A percentile compares a stretch with the other conserved stretches of the same genome.
Evolutionary conservation across 1,140 invertebrate species (phyloP).

Genomic region (Procambarus clarkii): DNA sequence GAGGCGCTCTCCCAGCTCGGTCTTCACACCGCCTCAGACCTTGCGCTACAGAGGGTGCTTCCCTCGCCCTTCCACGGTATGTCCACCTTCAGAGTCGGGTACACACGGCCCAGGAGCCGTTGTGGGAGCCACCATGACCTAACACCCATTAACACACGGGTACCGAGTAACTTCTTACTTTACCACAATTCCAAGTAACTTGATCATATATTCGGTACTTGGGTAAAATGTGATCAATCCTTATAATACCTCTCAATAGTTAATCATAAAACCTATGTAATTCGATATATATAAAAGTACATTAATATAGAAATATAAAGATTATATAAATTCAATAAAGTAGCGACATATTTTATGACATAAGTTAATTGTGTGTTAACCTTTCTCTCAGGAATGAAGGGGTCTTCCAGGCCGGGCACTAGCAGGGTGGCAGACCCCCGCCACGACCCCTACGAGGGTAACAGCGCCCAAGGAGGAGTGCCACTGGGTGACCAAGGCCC

Average conservation of each 20-base stretch:
- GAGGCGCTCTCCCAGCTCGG: constrained; percentile 47
- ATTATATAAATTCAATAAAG: too few species aligned
- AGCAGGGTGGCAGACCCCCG: neutral
- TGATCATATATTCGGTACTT: too few species aligned
- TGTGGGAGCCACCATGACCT: too few species aligned
- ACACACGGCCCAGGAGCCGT: neutral
- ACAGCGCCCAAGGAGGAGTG: neutral
- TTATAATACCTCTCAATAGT: too few species aligned
- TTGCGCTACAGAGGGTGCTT: constrained; percentile 23
- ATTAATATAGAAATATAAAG: too few species aligned
- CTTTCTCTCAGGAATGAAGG: neutral
- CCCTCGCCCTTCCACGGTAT: neutral
- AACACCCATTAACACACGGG: too few species aligned
- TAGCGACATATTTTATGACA: too few species aligned
- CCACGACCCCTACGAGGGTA: neutral
- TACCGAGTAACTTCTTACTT: too few species aligned
- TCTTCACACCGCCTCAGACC: constrained; percentile 46
- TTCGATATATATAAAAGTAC: too few species aligned
- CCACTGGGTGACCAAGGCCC: neutral
- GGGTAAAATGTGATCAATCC: too few species aligned
- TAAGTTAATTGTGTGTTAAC: neutral
- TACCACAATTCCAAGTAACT: too few species aligned
- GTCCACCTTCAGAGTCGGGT: neutral
- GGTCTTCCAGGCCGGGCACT: neutral
- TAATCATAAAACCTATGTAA: too few species aligned